Evolutionary conservation across 2,113 vertebrate species (phyloP), one percentile per base, ranked within the genome.

Genomic region (Tyrannus savana): DNA sequence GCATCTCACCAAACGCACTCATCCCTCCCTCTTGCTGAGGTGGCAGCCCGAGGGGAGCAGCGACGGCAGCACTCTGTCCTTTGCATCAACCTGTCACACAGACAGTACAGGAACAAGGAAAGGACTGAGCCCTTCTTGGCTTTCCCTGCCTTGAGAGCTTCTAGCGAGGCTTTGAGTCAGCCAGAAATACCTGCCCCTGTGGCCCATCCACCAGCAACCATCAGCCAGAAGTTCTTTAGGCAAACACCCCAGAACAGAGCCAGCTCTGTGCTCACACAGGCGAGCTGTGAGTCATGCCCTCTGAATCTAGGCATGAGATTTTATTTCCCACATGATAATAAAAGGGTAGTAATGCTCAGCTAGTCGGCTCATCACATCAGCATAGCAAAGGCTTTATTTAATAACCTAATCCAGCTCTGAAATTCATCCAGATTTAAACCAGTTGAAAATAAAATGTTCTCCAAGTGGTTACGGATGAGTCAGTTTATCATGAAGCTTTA

Each of bases 301-400:
- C 79, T 87, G 69, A 94, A 96, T 93, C 90, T 84, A 93, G 72
- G 90, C 78, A 56, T 89, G 93, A 8, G 2, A 82, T 87, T 96
- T 93, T 90, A 72, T 93, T 96, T 94, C 90, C 90, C 95, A 86
- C 95, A 92, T 93, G 90, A 94, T 90, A 94, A 86, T 94, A 93
- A 92, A 90, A 88, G 80, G 52, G 56, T 67, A 93, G 80, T 56
- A 79, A 60, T 1, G 2, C 83, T 95, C 80, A 95, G 52, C 80
- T 92, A 84, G 89, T 78, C 19, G 0, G 69, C 66, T 89, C 90
- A 93, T 94, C 90, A 27, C 90, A 97, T 94, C 91, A 96, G 85
- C 94, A 95, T 94, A 95, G 94, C 95, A 96, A 96, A 97, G 88
- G 73, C 87, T 95, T 87, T 87, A 42, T 92, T 96, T 96, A 92